These are phyloP conservation scores for Elysia crispata DNA, from an alignment of 2,888 invertebrate genomes.

Conservation along the genomic window DNA sequence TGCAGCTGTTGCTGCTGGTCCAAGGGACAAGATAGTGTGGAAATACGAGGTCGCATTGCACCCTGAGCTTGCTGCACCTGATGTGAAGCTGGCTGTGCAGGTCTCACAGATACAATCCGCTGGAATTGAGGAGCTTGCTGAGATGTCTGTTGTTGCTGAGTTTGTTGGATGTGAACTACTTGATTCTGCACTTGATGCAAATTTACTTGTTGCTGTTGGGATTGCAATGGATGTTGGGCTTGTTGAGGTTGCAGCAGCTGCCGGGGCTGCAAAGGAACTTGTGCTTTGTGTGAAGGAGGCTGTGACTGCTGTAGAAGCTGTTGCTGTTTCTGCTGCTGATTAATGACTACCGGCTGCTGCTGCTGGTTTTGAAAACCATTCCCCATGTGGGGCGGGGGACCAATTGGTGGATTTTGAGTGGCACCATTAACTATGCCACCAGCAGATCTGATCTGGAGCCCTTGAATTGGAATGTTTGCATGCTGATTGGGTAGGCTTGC, in stretches of 20 bases:
- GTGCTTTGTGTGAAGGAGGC: not conserved
- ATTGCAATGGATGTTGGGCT: not conserved
- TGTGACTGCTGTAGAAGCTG: constrained; percentile 43
- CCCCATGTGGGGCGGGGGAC: constrained; percentile 38
- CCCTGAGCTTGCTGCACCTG: too few species aligned
- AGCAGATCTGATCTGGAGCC: not conserved
- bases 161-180: not conserved
- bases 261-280: constrained; percentile 27
- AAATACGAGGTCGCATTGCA: constrained; percentile 16
- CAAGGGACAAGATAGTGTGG: constrained; percentile 41
- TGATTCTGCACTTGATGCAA: too few species aligned
- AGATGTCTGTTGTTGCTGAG: not conserved
- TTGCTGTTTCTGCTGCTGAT: constrained; percentile 41
- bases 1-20: not conserved
- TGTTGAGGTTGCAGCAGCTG: constrained; percentile 19
- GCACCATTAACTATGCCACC: constrained; percentile 29
- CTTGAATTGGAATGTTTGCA: not conserved
- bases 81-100: not conserved
- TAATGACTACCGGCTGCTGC: constrained; percentile 10
- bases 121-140: constrained; percentile 9
- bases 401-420: not conserved
- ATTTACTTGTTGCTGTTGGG: not conserved
- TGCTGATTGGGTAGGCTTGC: too few species aligned
- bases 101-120: not conserved
- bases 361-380: not conserved